Conservation (phyloP, 2,888 invertebrate species). For the Xanthorhoe designata region DNA sequence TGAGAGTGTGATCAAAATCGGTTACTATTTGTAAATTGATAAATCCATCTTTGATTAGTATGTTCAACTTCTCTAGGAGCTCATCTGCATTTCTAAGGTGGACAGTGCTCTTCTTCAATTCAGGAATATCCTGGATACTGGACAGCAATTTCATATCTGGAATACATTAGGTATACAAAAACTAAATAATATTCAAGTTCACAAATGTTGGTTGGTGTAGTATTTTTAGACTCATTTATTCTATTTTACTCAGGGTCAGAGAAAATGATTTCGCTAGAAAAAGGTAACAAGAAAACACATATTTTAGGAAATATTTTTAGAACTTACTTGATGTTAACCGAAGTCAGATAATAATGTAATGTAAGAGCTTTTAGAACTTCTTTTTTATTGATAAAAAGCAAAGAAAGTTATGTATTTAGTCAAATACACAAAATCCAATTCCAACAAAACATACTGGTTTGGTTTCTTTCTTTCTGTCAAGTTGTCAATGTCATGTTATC, state of each 20-base stretch:
- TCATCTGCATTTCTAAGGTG: slow-evolving; percentile 63
- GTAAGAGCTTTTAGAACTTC: too few relatives aligned
- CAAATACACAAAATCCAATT: too few relatives aligned
- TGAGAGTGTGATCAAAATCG: slow-evolving; percentile 96
- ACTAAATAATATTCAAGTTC: too few relatives aligned
- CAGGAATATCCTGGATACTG: slow-evolving; percentile 65
- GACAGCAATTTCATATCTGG: slow-evolving; percentile 63
- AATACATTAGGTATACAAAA: background rate
- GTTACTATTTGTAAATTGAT: slow-evolving; percentile 92
- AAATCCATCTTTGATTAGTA: slow-evolving; percentile 71
- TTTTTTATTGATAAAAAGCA: too few relatives aligned
- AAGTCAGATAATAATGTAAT: background rate
- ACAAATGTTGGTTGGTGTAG: background rate
- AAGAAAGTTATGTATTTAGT: too few relatives aligned
- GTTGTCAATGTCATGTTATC: too few relatives aligned
- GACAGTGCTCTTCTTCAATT: slow-evolving; percentile 64
- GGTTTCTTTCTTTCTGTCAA: too few relatives aligned
- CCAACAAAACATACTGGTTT: too few relatives aligned
- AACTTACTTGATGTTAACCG: background rate
- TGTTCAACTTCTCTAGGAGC: slow-evolving; percentile 72
- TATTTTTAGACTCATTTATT: slow-evolving; percentile 16
- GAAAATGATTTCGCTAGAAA: too few relatives aligned
- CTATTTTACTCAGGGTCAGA: background rate
- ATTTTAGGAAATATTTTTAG: background rate
- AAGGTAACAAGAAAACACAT: background rate